Evolutionary conservation across 2,113 vertebrate species (phyloP), one percentile per base, ranked within the genome.

Genomic region (Cisticola juncidis): DNA sequence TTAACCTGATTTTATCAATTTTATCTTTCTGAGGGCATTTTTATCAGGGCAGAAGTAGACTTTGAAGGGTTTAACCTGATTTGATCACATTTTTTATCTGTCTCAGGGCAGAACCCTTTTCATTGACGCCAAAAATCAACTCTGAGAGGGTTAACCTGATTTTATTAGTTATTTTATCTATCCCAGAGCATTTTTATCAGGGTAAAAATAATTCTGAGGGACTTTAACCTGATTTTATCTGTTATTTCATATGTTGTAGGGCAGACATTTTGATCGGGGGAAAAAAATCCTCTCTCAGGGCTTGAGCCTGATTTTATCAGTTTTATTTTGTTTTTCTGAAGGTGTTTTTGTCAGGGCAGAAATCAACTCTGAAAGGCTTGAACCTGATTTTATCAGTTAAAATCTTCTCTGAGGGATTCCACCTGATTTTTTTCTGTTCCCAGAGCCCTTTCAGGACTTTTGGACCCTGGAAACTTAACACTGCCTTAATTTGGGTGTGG

Each of bases 381-480:
- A 50, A 33, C 29, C 29, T 23, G 53, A 61, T 71, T 12, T 44
- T 36, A 14, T 31, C 33, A 36, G 45, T 60, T 16, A 44, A 70
- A n/a, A 6, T 28, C 14, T 9, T 79, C 65, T 48, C 31, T 21
- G 53, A 13, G 33, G 13, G 16, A 14, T 53, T 45, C 19, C 53
- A 14, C 6, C 13, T n/a, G 45, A 17, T 31, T 47, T 36, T 47
- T 14, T 21, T 10, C 28, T 2, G 1, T 69, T 77, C 35, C 14
- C 71, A 68, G 17, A 42, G n/a, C 35, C 35, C 31, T 42, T 56
- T 31, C 44, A 53, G 69, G 23, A 66, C 38, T 38, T 58, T 45
- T 68, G 62, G 19, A 31, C 3, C 2, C 18, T 69, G 79, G 21
- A 12, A 61, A 7, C 17, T 42, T 47, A 19, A 3, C 0, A 1